Conservation (phyloP, 2,113 vertebrate genomes). For the Mus pahari region DNA sequence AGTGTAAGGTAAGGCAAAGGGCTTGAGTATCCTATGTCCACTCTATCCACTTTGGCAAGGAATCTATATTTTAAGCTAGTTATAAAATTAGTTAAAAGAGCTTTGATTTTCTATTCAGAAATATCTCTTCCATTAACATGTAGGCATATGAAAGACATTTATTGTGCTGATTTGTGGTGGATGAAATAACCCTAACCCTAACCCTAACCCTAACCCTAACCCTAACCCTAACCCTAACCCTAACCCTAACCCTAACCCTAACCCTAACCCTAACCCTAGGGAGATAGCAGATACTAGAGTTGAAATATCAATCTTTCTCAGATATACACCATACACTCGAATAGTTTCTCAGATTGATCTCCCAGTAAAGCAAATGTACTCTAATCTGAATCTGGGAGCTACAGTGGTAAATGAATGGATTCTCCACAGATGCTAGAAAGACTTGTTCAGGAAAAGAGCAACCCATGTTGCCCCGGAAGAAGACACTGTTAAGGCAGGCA, state of each 20-base stretch:
- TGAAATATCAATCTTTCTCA: neutral
- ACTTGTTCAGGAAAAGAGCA: neutral
- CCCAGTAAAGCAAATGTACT: neutral
- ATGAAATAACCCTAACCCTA: no score
- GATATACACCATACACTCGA: fast-evolving
- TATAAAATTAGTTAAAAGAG: neutral
- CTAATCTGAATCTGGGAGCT: neutral
- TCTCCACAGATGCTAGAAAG: neutral
- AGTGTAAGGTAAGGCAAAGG: neutral
- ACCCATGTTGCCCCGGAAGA: neutral
- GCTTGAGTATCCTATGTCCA: neutral
- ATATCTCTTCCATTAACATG: neutral
- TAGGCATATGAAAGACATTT: neutral
- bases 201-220: no score
- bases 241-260: no score
- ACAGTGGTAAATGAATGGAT: neutral
- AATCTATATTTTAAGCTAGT: neutral
- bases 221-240: no score
- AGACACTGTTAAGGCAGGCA: neutral
- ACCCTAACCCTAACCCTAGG: neutral
- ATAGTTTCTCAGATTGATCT: neutral
- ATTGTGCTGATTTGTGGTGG: neutral
- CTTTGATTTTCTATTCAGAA: neutral
- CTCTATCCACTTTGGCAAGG: neutral
- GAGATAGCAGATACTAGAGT: neutral